Conservation (phyloP, 1,140 invertebrate species). For the Apis laboriosa region DNA sequence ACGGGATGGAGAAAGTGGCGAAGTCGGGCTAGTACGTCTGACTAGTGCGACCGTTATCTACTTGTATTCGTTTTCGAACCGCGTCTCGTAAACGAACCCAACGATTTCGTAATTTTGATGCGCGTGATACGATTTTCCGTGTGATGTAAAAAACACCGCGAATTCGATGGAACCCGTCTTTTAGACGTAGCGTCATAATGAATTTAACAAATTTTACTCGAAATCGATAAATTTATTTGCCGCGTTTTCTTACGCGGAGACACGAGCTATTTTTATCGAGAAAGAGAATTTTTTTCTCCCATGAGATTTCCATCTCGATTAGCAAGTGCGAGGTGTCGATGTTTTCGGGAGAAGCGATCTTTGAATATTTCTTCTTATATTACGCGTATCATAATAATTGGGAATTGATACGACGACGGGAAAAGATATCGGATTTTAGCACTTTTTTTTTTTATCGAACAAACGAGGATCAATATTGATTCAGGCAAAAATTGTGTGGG, state of each 20-base stretch:
- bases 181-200: neutral
- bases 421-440: slow-evolving; percentile 54
- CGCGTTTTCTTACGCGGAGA: neutral
- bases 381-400: neutral
- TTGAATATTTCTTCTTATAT: neutral
- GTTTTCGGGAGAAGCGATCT: slow-evolving; percentile 1
- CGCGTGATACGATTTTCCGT: neutral
- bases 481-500: neutral
- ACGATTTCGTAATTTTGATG: neutral
- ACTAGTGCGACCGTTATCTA: slow-evolving; percentile 67
- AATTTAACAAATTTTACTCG: neutral
- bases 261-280: neutral
- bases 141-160: neutral
- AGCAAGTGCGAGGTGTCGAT: slow-evolving; percentile 11
- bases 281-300: neutral
- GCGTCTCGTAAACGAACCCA: neutral
- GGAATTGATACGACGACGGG: slow-evolving; percentile 17
- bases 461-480: slow-evolving; percentile 44
- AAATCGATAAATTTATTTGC: neutral
- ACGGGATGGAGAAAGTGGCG: slow-evolving; percentile 8
- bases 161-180: neutral
- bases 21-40: slow-evolving; percentile 51
- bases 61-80: slow-evolving; percentile 43
- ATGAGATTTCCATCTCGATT: slow-evolving; percentile 32
- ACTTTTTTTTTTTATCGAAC: slow-evolving; percentile 32